Evolutionary conservation across 2,888 invertebrate species (phyloP).

Genomic region (Machimus rusticus): DNA sequence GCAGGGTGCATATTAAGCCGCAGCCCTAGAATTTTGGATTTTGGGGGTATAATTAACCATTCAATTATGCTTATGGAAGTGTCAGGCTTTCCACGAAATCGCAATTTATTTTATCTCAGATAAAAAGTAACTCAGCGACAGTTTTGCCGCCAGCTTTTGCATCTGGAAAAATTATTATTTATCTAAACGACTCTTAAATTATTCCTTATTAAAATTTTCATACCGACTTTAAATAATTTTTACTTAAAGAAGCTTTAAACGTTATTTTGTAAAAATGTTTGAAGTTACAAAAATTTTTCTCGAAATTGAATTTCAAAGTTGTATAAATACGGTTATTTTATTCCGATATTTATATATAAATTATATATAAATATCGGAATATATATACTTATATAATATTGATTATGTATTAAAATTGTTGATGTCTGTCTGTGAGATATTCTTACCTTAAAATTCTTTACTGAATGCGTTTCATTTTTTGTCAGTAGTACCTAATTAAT

Average conservation of each 20-base stretch:
- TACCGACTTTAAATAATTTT: not conserved
- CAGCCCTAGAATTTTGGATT: not conserved
- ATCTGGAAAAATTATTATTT: not conserved
- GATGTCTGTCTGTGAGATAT: no score
- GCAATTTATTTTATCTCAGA: not conserved
- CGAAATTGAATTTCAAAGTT: no score
- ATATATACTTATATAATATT: no score
- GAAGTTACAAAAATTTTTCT: not conserved
- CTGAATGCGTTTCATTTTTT: no score
- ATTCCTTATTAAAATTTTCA: not conserved
- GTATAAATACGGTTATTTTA: no score
- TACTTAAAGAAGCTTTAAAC: not conserved
- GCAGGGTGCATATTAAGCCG: not conserved
- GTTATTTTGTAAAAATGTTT: not conserved
- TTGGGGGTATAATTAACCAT: not conserved
- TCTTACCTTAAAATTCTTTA: no score
- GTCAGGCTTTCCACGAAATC: not conserved
- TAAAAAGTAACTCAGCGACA: not conserved
- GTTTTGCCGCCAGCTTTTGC: not conserved
- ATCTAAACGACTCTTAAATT: not conserved
- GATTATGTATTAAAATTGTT: no score
- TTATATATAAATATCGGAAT: no score
- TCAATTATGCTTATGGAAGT: not conserved
- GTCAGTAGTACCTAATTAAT: no score
- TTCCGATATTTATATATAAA: no score